A percentile compares a stretch with the other conserved stretches of the same genome.
Evolutionary conservation across 2,888 invertebrate species (phyloP).

Genomic region (Nudaria mundana): DNA sequence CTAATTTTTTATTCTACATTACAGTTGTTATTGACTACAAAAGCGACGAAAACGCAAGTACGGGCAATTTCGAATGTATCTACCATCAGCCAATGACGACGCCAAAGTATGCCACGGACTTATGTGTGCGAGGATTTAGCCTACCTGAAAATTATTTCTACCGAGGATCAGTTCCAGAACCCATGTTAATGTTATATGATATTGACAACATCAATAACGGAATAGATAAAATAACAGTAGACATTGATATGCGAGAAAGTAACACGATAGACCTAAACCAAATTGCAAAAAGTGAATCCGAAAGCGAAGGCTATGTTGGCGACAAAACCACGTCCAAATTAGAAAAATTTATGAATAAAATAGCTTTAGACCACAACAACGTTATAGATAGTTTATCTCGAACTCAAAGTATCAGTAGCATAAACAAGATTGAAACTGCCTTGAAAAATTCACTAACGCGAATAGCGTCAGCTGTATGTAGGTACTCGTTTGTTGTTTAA

Average conservation of each 20-base stretch:
- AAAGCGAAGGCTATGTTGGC: constrained; percentile 23
- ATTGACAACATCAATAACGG: constrained; percentile 35
- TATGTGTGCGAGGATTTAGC: constrained; percentile 48
- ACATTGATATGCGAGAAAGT: no score
- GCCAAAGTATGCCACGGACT: constrained; percentile 46
- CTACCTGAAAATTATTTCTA: constrained; percentile 62
- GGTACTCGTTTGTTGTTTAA: constrained; percentile 5
- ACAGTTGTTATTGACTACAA: constrained; percentile 78
- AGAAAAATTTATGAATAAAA: constrained; percentile 42
- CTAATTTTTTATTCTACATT: no score
- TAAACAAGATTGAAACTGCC: constrained; percentile 33
- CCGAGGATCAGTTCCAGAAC: constrained; percentile 48
- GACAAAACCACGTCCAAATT: constrained; percentile 41
- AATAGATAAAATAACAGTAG: no score
- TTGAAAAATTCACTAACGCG: constrained; percentile 28
- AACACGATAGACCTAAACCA: constrained; percentile 40
- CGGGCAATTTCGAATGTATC: constrained; percentile 82
- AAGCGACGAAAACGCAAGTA: constrained; percentile 59
- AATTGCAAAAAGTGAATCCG: constrained; percentile 8
- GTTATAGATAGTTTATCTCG: constrained; percentile 7
- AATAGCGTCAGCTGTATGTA: constrained; percentile 18
- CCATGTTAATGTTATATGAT: constrained; percentile 34
- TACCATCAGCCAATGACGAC: constrained; percentile 68
- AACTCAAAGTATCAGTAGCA: constrained; percentile 28
- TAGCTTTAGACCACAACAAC: constrained; percentile 30